Conservation (phyloP, 2,888 invertebrate species). For the Cheiracanthium punctorium region DNA sequence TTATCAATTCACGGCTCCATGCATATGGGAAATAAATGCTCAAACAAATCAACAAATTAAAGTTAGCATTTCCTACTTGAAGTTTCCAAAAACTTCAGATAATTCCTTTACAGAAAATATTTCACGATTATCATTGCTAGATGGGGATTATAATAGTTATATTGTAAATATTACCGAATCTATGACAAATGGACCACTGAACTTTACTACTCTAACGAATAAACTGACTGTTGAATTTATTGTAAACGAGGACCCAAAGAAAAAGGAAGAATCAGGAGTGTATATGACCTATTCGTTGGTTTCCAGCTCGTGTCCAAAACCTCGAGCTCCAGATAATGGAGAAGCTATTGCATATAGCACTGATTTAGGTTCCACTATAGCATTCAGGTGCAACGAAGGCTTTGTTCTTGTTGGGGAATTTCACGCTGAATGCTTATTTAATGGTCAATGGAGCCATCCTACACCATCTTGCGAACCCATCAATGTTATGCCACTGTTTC, state of each 20-base stretch:
- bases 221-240: conserved; percentile 49
- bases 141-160: conserved; percentile 41
- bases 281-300: conserved; percentile 55
- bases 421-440: conserved; percentile 56
- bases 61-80: conserved; percentile 44
- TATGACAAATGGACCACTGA: conserved; percentile 27
- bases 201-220: conserved; percentile 59
- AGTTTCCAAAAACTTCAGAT: conserved; percentile 33
- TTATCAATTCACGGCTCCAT: conserved; percentile 29
- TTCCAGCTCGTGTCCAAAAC: conserved; percentile 52
- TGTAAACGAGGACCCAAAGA: conserved; percentile 28
- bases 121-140: conserved; percentile 41
- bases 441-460: conserved; percentile 62
- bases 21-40: conserved; percentile 61
- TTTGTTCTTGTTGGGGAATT: conserved; percentile 47
- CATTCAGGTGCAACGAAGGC: conserved; percentile 49
- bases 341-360: conserved; percentile 50
- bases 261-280: conserved; percentile 48
- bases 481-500: conserved; percentile 19
- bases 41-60: conserved; percentile 56
- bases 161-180: conserved; percentile 48
- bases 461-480: conserved; percentile 50
- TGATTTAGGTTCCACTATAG: conserved; percentile 53
- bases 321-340: conserved; percentile 59
- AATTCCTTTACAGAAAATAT: conserved; percentile 42